Evolutionary conservation across 2,888 invertebrate species (phyloP).

Genomic region (Smittia aterrima): DNA sequence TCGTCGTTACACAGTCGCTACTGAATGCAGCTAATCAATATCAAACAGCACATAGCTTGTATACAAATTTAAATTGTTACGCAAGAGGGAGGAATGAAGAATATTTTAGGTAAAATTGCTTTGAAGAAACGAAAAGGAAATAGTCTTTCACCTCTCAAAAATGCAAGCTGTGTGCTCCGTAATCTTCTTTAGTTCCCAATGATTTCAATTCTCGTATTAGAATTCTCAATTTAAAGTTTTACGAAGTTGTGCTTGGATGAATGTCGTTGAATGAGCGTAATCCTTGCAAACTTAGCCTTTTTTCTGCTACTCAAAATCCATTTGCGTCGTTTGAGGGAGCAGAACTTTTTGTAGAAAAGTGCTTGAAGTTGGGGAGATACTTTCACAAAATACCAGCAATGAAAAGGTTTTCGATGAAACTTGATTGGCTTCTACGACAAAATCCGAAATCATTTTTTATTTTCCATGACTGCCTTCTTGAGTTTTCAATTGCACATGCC

Average conservation of each 20-base stretch:
- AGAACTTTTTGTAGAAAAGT: not conserved
- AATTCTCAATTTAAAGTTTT: not conserved
- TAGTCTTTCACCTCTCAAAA: too few species aligned
- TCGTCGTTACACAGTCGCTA: not conserved
- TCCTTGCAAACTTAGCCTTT: conserved; percentile 4
- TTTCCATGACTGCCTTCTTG: not conserved
- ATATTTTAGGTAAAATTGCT: not conserved
- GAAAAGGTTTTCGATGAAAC: too few species aligned
- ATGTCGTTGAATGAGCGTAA: not conserved
- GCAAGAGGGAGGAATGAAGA: not conserved
- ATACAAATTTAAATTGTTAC: not conserved
- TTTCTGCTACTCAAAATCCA: not conserved
- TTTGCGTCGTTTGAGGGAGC: not conserved
- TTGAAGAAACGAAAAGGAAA: too few species aligned
- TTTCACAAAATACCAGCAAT: not conserved
- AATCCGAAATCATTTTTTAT: too few species aligned
- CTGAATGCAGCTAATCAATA: conserved; percentile 28
- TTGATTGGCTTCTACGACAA: conserved; percentile 16
- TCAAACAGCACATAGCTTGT: conserved; percentile 18
- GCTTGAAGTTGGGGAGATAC: not conserved
- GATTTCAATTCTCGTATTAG: not conserved
- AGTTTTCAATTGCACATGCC: conserved; percentile 31
- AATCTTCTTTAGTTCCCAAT: too few species aligned
- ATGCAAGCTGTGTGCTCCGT: too few species aligned
- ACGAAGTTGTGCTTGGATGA: not conserved